phyloP scores from a whole-genome alignment of 2,888 invertebrate genomes.

The Hyles lineata region DNA sequence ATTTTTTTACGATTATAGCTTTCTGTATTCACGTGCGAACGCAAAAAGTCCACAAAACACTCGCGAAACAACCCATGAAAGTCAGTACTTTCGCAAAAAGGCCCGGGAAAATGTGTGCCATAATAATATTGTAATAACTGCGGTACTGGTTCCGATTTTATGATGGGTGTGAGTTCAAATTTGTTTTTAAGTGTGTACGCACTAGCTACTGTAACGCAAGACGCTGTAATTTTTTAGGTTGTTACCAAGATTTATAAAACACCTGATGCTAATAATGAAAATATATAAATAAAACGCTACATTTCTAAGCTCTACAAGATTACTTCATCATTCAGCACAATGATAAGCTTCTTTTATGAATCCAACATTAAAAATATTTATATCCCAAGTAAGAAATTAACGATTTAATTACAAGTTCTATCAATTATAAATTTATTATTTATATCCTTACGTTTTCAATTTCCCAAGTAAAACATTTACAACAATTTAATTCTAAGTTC shows the following conservation, averaged over 20 bases:
- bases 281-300: too few relatives aligned
- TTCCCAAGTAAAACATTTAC: too few relatives aligned
- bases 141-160: conserved; percentile 4
- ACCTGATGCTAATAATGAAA: not conserved
- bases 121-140: conserved; percentile 19
- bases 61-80: not conserved
- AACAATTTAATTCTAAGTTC: too few relatives aligned
- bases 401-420: too few relatives aligned
- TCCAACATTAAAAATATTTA: too few relatives aligned
- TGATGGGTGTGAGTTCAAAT: not conserved
- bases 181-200: not conserved
- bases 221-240: not conserved
- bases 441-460: too few relatives aligned
- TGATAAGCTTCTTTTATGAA: too few relatives aligned
- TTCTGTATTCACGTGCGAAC: conserved; percentile 23
- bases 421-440: too few relatives aligned
- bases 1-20: conserved; percentile 29
- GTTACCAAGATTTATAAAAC: not conserved
- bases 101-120: not conserved
- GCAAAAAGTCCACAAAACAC: conserved; percentile 12
- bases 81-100: conserved; percentile 17
- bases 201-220: too few relatives aligned
- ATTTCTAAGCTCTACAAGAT: too few relatives aligned
- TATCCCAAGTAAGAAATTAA: too few relatives aligned
- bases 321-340: too few relatives aligned